phyloP scores from a whole-genome alignment of 2,113 vertebrate species.

The Pelusios castaneus region DNA sequence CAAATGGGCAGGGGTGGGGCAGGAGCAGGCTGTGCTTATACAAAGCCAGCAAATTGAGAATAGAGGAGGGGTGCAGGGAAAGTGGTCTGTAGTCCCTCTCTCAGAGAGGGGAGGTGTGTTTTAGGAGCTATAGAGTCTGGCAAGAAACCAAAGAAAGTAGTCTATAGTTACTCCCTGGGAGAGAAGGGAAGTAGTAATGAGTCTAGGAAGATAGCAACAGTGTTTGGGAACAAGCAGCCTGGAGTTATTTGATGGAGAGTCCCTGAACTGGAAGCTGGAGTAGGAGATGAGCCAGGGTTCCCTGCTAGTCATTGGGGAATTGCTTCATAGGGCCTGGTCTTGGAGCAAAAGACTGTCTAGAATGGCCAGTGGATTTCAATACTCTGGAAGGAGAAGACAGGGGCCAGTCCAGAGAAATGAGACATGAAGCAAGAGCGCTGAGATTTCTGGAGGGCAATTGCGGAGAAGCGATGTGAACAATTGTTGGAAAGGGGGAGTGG shows the following conservation, averaged over 20 bases:
- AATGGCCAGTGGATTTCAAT: neutral
- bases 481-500: too few relatives aligned
- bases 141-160: neutral
- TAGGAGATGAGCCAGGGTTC: neutral
- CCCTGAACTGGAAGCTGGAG: neutral
- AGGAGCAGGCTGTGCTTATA: too few relatives aligned
- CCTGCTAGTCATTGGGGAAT: neutral
- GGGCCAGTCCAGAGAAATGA: neutral
- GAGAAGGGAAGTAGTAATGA: neutral
- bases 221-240: neutral
- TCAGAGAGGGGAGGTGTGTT: neutral
- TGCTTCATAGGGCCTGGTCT: neutral
- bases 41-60: too few relatives aligned
- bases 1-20: neutral
- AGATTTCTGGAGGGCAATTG: neutral
- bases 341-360: neutral
- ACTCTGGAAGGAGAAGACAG: neutral
- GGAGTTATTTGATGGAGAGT: neutral
- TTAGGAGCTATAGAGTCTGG: neutral
- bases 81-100: neutral
- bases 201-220: neutral
- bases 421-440: neutral
- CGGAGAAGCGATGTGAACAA: neutral
- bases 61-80: neutral
- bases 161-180: neutral